Conservation (phyloP, 2,797 vertebrate species). For the Enteromius viviparus region DNA sequence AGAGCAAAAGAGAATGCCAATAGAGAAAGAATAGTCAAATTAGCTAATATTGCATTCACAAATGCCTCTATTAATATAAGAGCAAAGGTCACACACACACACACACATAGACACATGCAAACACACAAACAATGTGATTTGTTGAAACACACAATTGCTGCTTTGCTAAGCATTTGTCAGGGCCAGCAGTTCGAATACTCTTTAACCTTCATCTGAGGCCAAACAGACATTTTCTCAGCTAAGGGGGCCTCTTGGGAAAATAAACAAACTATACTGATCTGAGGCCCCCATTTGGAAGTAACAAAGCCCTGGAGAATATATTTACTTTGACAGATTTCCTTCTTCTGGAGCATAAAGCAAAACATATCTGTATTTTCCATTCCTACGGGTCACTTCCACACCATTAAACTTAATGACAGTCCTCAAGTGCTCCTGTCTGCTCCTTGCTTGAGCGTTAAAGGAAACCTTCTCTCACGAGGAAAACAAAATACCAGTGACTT, state of each 20-base stretch:
- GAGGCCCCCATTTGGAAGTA: constrained; percentile 13
- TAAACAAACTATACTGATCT: constrained; percentile 44
- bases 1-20: neutral
- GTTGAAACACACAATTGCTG: constrained; percentile 11
- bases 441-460: constrained; percentile 12
- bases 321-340: constrained; percentile 59
- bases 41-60: neutral
- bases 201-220: constrained; percentile 25
- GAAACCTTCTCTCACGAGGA: neutral
- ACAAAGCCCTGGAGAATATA: constrained; percentile 26
- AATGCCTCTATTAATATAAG: neutral
- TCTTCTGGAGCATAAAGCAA: constrained; percentile 34
- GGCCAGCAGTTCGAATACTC: neutral
- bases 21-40: neutral
- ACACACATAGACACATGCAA: neutral
- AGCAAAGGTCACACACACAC: neutral
- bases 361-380: constrained; percentile 46
- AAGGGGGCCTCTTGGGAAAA: constrained; percentile 39
- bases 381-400: constrained; percentile 57
- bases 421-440: constrained; percentile 17
- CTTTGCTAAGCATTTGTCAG: constrained; percentile 38
- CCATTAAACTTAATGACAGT: constrained; percentile 20
- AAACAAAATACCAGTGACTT: neutral
- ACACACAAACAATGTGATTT: neutral
- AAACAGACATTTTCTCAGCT: constrained; percentile 38